A percentile compares a stretch with the other conserved stretches of the same genome.
phyloP scores from a whole-genome alignment of 2,797 vertebrate species.

The Sphenopsis melanotis region DNA sequence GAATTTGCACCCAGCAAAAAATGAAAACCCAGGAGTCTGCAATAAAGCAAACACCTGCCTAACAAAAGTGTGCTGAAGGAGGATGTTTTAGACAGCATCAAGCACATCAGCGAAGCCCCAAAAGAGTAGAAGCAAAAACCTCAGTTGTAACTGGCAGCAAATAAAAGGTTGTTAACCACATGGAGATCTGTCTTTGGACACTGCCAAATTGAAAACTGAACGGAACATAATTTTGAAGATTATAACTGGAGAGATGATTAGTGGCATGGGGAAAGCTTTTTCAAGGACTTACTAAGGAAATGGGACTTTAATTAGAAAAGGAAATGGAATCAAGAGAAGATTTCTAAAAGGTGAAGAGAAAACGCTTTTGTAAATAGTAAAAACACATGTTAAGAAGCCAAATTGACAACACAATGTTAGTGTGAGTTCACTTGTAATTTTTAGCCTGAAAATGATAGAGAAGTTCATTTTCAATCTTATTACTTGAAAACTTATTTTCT shows the following conservation, averaged over 20 bases:
- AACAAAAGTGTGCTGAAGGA: not conserved
- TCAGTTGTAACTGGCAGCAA: conserved; percentile 61
- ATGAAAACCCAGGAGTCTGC: not conserved
- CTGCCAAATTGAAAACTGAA: conserved; percentile 74
- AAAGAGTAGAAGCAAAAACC: conserved; percentile 44
- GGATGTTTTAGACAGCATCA: not conserved
- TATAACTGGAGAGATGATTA: conserved; percentile 73
- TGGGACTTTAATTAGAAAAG: conserved; percentile 73
- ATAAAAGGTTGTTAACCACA: conserved; percentile 71
- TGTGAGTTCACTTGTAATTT: conserved; percentile 36
- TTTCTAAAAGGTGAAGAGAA: conserved; percentile 64
- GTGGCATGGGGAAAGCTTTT: conserved; percentile 70
- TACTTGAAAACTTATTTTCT: conserved; percentile 34
- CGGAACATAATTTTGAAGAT: conserved; percentile 72
- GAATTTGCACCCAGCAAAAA: not conserved
- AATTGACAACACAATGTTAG: conserved; percentile 32
- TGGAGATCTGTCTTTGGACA: conserved; percentile 66
- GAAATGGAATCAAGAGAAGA: conserved; percentile 65
- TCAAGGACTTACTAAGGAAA: conserved; percentile 73
- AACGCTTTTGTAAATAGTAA: conserved; percentile 64
- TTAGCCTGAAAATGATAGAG: conserved; percentile 58
- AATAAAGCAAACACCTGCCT: not conserved
- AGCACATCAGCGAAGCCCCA: not conserved
- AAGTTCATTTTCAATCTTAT: conserved; percentile 51
- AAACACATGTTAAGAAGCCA: conserved; percentile 43